Evolutionary conservation across 2,113 vertebrate genomes (phyloP).

Genomic region (Scolopax mira): DNA sequence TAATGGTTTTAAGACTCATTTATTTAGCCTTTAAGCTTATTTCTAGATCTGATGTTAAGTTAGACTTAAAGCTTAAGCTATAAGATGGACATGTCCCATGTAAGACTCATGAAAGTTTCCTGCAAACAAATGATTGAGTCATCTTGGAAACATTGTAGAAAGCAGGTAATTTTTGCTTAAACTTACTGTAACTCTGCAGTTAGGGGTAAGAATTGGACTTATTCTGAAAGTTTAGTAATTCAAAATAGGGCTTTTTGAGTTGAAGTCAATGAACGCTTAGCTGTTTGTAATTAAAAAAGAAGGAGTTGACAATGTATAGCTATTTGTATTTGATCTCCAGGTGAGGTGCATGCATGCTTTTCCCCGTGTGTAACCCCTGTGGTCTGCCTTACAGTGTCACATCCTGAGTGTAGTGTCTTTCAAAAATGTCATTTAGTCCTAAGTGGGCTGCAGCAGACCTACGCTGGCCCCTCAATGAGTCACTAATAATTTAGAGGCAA

Average conservation of each 20-base stretch:
- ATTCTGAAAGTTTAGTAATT: neutral
- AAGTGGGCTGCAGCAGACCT: neutral
- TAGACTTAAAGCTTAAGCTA: neutral
- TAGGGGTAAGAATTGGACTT: neutral
- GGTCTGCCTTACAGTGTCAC: neutral
- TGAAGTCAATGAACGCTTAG: neutral
- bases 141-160: neutral
- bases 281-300: neutral
- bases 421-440: neutral
- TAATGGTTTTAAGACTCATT: neutral
- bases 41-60: neutral
- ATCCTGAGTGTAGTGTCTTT: neutral
- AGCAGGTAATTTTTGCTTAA: neutral
- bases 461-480: neutral
- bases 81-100: neutral
- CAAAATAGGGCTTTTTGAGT: neutral
- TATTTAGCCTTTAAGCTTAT: neutral
- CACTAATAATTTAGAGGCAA: neutral
- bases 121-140: neutral
- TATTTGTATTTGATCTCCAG: neutral
- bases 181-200: neutral
- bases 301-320: neutral
- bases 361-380: neutral
- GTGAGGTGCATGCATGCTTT: neutral
- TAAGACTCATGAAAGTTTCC: neutral